These are phyloP conservation scores for Disparrhopalites patrizii DNA, from an alignment of 2,888 invertebrate genomes.

Conservation along the genomic window DNA sequence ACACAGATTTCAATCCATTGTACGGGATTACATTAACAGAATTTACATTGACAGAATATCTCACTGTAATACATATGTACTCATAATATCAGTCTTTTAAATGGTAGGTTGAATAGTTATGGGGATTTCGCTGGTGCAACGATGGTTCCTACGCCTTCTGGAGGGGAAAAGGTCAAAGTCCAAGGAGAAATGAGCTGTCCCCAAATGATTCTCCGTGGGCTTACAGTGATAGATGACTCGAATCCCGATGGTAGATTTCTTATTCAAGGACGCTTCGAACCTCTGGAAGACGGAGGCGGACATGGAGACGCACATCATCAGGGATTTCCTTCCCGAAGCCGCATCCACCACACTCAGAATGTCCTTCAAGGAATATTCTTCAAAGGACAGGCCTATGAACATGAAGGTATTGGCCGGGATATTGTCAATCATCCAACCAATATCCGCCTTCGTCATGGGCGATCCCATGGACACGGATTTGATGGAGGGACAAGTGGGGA, in stretches of 20 bases:
- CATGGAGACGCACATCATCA: conserved; percentile 20
- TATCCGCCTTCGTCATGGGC: conserved; percentile 4
- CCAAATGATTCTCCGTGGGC: not conserved
- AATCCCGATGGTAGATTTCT: not conserved
- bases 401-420: not conserved
- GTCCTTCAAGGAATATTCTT: conserved; percentile 12
- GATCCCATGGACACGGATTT: conserved; percentile 14
- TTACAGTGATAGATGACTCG: conserved; percentile 17
- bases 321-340: not conserved
- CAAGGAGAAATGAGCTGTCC: conserved; percentile 18
- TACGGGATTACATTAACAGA: no score
- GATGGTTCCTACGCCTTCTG: no score
- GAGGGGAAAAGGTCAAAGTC: not conserved
- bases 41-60: no score
- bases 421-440: not conserved
- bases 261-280: conserved; percentile 5
- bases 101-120: no score
- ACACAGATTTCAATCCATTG: no score
- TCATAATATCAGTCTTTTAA: no score
- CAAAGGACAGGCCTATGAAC: conserved; percentile 2
- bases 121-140: no score
- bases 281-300: not conserved
- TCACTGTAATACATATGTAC: no score
- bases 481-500: not conserved
- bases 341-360: not conserved